phyloP scores from a whole-genome alignment of 1,140 invertebrate genomes.

The Maconellicoccus hirsutus region DNA sequence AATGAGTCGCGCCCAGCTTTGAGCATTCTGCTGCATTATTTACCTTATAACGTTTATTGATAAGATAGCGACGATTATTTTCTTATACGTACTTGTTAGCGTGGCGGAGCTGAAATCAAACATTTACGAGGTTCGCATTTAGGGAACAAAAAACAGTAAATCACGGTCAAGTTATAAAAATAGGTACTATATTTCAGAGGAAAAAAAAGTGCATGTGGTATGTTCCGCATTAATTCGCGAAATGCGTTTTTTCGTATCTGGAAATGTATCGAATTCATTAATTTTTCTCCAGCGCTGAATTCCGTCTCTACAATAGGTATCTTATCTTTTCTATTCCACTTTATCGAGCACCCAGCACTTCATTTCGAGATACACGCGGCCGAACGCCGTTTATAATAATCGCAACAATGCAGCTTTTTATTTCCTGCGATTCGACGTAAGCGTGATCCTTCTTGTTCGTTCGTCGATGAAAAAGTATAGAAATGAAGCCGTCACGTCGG shows the following conservation, averaged over 20 bases:
- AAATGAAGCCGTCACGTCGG: constrained; percentile 1
- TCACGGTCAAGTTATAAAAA: too few species aligned
- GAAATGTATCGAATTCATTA: background rate
- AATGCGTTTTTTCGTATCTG: background rate
- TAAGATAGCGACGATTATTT: background rate
- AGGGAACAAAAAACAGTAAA: too few species aligned
- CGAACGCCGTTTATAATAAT: background rate
- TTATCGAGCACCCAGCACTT: constrained; percentile 2
- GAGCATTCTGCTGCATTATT: background rate
- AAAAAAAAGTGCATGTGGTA: too few species aligned
- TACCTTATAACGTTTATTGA: background rate
- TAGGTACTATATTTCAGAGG: too few species aligned
- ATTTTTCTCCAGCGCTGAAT: constrained; percentile 3
- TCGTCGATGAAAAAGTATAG: background rate
- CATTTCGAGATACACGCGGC: background rate
- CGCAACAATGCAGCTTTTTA: background rate
- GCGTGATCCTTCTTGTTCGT: background rate
- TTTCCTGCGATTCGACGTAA: background rate
- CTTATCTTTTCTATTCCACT: constrained; percentile 5
- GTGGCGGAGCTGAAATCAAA: too few species aligned
- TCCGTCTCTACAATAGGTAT: background rate
- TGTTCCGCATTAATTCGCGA: background rate
- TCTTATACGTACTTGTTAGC: too few species aligned
- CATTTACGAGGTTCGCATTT: too few species aligned
- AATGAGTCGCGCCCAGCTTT: background rate